Conservation (phyloP, 35 echinoderm and acorn worm species). For the Ptychodera flava region DNA sequence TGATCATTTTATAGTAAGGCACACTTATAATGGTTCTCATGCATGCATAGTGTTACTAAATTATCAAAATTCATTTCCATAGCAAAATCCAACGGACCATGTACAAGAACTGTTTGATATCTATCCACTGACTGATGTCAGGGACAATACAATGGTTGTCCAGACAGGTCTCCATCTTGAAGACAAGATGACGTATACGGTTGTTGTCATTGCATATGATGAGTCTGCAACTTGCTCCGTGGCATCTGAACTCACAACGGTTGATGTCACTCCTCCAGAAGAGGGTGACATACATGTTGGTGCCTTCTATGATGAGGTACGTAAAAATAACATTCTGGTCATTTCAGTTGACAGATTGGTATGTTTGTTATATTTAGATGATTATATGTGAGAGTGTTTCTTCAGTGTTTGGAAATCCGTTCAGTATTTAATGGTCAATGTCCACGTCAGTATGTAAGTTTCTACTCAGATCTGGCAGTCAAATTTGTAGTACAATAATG, state of each 20-base stretch:
- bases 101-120: background rate
- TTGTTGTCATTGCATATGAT: conserved; percentile 7
- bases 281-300: conserved; percentile 26
- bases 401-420: no score
- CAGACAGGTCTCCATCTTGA: conserved; percentile 6
- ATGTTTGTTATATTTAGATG: no score
- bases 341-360: no score
- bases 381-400: no score
- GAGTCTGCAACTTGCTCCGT: conserved; percentile 25
- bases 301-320: conserved; percentile 24
- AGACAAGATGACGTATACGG: conserved; percentile 11
- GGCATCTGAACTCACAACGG: background rate
- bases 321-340: no score
- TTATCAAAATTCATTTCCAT: background rate
- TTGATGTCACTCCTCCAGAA: conserved; percentile 29
- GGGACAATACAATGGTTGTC: conserved; percentile 18
- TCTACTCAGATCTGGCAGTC: no score
- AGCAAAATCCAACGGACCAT: background rate
- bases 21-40: no score
- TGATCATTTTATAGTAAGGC: no score
- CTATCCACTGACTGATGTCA: background rate
- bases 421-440: no score
- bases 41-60: no score
- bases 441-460: no score
- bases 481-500: no score